Base-by-base conservation (phyloP, 2,888 invertebrate species). In the Deilephila elpenor region DNA sequence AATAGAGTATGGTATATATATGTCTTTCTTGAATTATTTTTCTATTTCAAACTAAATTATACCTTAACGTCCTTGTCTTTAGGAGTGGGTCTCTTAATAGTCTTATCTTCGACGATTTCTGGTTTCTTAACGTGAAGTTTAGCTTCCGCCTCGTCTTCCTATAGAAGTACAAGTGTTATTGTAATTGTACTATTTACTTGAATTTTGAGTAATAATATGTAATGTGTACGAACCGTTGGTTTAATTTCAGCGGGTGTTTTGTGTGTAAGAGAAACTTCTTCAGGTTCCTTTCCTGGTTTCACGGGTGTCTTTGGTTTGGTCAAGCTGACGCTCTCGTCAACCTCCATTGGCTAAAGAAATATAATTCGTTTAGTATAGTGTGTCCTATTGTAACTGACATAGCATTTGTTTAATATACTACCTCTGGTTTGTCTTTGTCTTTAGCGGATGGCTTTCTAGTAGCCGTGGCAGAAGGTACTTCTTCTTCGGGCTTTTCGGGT, bases 101-200 rank as follows among this genome's bases (percentile, higher is more conserved):
- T 94, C 83, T 91, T 91, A 71, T 93, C 92, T 75, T 94, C 94
- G 76, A 94, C 86, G 62, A 94, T 86, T 87, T 94, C 94, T 53
- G 93, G 93, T 88, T 92, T 94, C 86, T 93, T 93, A 84, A 94
- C 84, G 75, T 85, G 93, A 76, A 94, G 91, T 82, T 93, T 90
- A n/a, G 94, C 94, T 84, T 90, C 93, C 76, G 92, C 94, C 81
- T 92, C 87, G 77, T 82, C 94, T 81, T 91, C 93, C 94, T 94
- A 90, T 72, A 80, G 76, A 79, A 67, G 75, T 71, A 80, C 76
- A 71, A 77, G 64, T 71, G 73, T 71, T 70, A 34, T 74, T 78
- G 74, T 78, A 76, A 74, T 70, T 37, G 74, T 20, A 61, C 59
- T 11, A 44, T 14, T 25, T 53, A 56, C 25, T 64, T 37, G 29